phyloP scores from a whole-genome alignment of 2,888 invertebrate species.

The Rugalucina vietnamica region DNA sequence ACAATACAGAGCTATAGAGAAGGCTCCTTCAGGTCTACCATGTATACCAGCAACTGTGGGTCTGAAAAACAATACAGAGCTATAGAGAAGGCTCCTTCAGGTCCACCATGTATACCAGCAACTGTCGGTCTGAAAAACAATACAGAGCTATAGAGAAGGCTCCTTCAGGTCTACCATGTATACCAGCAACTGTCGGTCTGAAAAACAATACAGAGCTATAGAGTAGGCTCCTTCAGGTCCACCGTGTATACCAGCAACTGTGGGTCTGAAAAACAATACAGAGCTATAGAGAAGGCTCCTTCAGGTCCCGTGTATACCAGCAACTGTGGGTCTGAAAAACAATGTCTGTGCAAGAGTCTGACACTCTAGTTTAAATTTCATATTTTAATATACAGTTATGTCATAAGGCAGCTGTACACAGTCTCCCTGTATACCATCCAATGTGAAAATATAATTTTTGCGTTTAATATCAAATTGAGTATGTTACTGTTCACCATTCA shows the following conservation, averaged over 20 bases:
- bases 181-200: slow-evolving; percentile 84
- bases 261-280: no score
- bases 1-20: slow-evolving; percentile 83
- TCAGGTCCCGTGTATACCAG: no score
- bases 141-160: slow-evolving; percentile 84
- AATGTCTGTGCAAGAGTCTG: no score
- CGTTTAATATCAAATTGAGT: no score
- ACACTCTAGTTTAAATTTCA: no score
- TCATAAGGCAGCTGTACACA: no score
- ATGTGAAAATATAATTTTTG: no score
- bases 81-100: slow-evolving; percentile 84
- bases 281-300: no score
- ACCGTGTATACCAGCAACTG: slow-evolving; percentile 84
- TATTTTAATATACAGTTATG: no score
- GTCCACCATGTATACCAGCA: slow-evolving; percentile 84
- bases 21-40: slow-evolving; percentile 83
- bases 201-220: slow-evolving; percentile 83
- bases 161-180: slow-evolving; percentile 83
- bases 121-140: slow-evolving; percentile 83
- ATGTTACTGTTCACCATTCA: no score
- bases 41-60: slow-evolving; percentile 84
- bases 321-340: no score
- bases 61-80: slow-evolving; percentile 82
- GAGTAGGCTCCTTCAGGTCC: slow-evolving; percentile 84
- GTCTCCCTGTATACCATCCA: no score